A percentile compares a stretch with the other conserved stretches of the same genome.
phyloP scores from a whole-genome alignment of 2,888 invertebrate species.

The Luperina testacea region DNA sequence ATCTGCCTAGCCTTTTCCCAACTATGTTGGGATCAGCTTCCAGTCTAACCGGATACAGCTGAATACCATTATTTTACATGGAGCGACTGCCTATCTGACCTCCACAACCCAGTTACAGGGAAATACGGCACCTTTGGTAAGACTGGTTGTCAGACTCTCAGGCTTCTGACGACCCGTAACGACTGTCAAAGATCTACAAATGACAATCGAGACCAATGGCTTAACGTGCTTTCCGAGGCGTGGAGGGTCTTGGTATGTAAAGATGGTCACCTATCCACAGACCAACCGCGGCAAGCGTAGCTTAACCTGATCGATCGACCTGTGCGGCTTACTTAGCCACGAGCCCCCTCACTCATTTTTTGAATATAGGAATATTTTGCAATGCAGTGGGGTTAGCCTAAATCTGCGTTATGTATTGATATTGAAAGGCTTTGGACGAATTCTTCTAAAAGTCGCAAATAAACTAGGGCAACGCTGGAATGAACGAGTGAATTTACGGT shows the following conservation, averaged over 20 bases:
- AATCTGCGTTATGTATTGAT: not conserved
- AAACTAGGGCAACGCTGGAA: not conserved
- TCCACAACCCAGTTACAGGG: not conserved
- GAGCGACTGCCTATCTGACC: not conserved
- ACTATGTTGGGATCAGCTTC: not conserved
- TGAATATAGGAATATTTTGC: too few species aligned
- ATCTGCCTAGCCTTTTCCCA: not conserved
- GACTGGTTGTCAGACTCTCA: not conserved
- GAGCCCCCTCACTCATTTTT: not conserved
- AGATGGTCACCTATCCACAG: too few species aligned
- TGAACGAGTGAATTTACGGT: not conserved
- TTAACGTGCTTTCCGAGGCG: too few species aligned
- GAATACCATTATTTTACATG: not conserved
- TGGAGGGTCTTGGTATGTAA: too few species aligned
- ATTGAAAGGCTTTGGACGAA: not conserved
- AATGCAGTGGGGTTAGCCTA: not conserved
- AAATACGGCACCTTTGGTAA: not conserved
- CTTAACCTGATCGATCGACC: too few species aligned
- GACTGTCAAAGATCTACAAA: too few species aligned
- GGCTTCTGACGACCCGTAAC: too few species aligned
- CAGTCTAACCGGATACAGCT: not conserved
- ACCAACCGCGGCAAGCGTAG: too few species aligned
- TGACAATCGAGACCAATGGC: too few species aligned
- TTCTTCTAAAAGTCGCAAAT: not conserved
- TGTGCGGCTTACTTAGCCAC: too few species aligned